Percentiles rank a stretch among this genome's conserved stretches.
phyloP scores from a whole-genome alignment of 2,797 vertebrate species.

The Spatula clypeata region DNA sequence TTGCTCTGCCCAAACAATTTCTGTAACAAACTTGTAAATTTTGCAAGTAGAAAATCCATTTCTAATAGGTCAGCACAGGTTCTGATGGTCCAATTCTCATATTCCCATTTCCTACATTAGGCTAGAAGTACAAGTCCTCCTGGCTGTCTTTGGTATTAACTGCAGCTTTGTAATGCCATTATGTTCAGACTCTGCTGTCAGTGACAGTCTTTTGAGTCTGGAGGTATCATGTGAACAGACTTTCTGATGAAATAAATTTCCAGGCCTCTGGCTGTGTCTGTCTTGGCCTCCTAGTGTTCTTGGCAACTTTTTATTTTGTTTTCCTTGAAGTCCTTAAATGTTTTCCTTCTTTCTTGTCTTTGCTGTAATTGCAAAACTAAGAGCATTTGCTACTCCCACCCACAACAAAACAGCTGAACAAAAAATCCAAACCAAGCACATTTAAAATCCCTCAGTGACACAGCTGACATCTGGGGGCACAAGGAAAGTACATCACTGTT shows the following conservation, averaged over 20 bases:
- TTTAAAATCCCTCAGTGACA: not conserved
- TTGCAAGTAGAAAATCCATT: not conserved
- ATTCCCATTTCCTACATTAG: not conserved
- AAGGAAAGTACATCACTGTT: not conserved
- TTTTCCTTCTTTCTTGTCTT: not conserved
- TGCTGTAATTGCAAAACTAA: not conserved
- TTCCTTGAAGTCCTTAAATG: not conserved
- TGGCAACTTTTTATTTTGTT: not conserved
- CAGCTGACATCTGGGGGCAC: not conserved
- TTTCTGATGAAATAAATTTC: not conserved
- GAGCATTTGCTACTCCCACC: not conserved
- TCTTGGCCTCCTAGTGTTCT: not conserved
- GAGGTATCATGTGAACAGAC: not conserved
- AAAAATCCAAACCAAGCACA: not conserved
- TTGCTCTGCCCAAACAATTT: not conserved
- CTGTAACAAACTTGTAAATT: not conserved
- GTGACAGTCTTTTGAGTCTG: not conserved
- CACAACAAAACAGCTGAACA: not conserved
- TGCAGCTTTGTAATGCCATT: not conserved
- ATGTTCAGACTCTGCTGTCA: not conserved
- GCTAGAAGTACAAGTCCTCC: not conserved
- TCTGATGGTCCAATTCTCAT: not conserved
- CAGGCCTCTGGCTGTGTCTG: not conserved
- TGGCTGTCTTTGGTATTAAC: not conserved
- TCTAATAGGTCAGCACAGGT: not conserved